Conservation (phyloP, 1,140 invertebrate genomes). For the Bombus turneri region DNA sequence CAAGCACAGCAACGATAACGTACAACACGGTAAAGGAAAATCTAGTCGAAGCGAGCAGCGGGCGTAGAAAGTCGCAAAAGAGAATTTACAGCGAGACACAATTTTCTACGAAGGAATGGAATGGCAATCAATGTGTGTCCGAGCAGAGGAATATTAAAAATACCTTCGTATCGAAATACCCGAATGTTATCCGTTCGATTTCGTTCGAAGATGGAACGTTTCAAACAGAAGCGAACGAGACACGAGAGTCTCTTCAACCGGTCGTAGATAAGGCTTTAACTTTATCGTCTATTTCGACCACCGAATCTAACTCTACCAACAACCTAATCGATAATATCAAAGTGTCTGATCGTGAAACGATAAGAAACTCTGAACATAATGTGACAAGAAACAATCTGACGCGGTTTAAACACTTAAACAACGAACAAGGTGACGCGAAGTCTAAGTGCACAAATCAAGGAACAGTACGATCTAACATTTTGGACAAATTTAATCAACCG, state of each 20-base stretch:
- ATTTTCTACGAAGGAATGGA: not conserved
- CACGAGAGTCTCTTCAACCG: not conserved
- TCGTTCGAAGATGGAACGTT: not conserved
- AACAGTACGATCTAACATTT: too few species aligned
- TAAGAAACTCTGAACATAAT: too few species aligned
- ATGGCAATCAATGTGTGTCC: not conserved
- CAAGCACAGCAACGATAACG: not conserved
- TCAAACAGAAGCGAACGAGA: not conserved
- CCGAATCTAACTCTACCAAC: not conserved
- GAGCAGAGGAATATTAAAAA: not conserved
- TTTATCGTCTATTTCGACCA: not conserved
- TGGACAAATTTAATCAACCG: not conserved
- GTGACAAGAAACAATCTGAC: too few species aligned
- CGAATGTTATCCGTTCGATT: too few species aligned
- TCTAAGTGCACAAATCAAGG: not conserved
- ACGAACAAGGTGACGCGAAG: not conserved
- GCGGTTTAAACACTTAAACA: not conserved
- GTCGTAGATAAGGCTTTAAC: conserved; percentile 13
- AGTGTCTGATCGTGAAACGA: not conserved
- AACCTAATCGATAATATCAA: not conserved
- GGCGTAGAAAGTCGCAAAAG: not conserved
- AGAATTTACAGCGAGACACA: not conserved
- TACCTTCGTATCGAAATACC: not conserved
- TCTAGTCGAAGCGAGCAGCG: not conserved
- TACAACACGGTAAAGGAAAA: not conserved